These are phyloP conservation scores for Tetranychus urticae DNA, from an alignment of 1,140 invertebrate genomes.

Conservation along the genomic window DNA sequence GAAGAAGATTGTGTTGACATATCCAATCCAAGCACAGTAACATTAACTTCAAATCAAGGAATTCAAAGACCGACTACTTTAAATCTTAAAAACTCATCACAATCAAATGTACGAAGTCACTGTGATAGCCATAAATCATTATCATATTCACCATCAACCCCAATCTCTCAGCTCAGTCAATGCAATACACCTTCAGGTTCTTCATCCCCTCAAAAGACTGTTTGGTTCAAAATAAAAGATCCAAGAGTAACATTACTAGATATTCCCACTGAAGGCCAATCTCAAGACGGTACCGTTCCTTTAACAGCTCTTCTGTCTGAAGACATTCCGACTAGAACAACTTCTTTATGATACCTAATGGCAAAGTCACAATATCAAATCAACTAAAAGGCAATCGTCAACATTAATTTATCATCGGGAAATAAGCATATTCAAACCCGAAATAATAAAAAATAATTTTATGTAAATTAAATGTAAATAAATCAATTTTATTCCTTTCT, in stretches of 20 bases:
- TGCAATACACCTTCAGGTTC: background rate
- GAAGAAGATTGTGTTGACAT: background rate
- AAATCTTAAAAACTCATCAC: background rate
- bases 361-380: too few species aligned
- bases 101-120: background rate
- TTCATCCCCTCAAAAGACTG: background rate
- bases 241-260: slow-evolving; percentile 26
- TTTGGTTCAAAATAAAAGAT: background rate
- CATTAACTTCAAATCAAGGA: background rate
- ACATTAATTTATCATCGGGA: too few species aligned
- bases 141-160: background rate
- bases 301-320: slow-evolving; percentile 22
- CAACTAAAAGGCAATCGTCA: too few species aligned
- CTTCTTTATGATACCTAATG: too few species aligned
- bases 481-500: too few species aligned
- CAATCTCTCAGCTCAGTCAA: background rate
- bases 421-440: too few species aligned
- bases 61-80: background rate
- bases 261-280: slow-evolving; percentile 24
- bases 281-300: slow-evolving; percentile 34
- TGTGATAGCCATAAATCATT: background rate
- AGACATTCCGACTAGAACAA: too few species aligned
- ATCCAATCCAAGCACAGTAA: background rate
- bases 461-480: too few species aligned
- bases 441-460: too few species aligned